These are phyloP conservation scores for Drosophila hydei DNA, from an alignment of 1,140 invertebrate species.

Conservation along the genomic window DNA sequence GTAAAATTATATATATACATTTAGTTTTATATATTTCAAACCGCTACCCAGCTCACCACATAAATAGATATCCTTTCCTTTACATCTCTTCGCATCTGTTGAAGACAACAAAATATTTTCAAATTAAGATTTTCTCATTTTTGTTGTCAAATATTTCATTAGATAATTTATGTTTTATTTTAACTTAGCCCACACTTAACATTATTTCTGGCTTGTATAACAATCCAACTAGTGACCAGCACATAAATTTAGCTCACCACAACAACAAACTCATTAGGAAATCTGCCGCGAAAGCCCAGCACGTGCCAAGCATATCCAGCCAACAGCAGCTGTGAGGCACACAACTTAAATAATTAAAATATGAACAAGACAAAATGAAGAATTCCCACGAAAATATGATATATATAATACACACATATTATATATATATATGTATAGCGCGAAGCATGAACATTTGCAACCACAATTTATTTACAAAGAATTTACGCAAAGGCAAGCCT, in stretches of 20 bases:
- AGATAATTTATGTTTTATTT: no score
- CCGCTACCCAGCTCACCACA: no score
- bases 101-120: no score
- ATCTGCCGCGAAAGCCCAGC: neutral
- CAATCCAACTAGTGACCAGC: constrained; percentile 1
- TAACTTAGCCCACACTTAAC: no score
- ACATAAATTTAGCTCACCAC: neutral
- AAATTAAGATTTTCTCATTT: no score
- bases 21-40: no score
- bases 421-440: neutral
- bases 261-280: constrained; percentile 21
- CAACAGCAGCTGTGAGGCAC: neutral
- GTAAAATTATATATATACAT: no score
- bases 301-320: constrained; percentile 26
- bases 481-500: constrained; percentile 9
- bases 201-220: neutral
- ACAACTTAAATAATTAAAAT: constrained; percentile 44
- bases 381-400: constrained; percentile 11
- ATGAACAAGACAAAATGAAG: constrained; percentile 3
- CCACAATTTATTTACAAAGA: constrained; percentile 37
- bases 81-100: no score
- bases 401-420: neutral
- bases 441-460: constrained; percentile 28
- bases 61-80: no score
- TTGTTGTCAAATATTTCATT: no score